Percentiles rank a stretch among this genome's conserved stretches.
Conservation (phyloP, 2,888 invertebrate species). For the Leistus spinibarbis region DNA sequence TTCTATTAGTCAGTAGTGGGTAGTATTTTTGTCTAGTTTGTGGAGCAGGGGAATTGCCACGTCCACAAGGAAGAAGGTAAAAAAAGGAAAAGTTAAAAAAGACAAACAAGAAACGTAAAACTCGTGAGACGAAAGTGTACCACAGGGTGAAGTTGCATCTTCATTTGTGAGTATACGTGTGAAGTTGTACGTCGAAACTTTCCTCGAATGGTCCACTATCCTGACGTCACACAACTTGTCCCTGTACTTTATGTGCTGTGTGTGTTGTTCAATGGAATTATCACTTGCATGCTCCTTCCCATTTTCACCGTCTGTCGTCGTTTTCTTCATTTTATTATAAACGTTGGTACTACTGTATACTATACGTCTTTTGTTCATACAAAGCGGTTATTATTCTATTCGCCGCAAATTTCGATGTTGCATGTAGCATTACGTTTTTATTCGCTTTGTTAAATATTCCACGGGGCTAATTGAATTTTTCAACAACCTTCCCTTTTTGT, state of each 20-base stretch:
- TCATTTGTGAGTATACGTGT: slow-evolving; percentile 24
- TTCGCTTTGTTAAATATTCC: slow-evolving; percentile 39
- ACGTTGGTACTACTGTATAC: neutral
- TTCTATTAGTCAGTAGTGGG: neutral
- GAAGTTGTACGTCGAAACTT: slow-evolving; percentile 5
- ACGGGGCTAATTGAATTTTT: slow-evolving; percentile 36
- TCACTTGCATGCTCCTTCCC: neutral
- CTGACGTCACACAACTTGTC: neutral
- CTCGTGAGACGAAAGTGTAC: slow-evolving; percentile 11
- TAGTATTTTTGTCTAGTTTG: slow-evolving; percentile 5
- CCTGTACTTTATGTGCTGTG: neutral
- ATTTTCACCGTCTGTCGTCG: neutral
- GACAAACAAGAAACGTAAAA: neutral
- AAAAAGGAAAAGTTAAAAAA: neutral
- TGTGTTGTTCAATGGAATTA: neutral
- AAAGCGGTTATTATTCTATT: slow-evolving; percentile 26
- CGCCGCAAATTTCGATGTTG: slow-evolving; percentile 36
- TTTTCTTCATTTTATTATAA: neutral
- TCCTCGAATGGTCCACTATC: neutral
- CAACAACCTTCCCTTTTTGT: slow-evolving; percentile 21
- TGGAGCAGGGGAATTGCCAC: neutral
- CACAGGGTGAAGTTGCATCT: slow-evolving; percentile 25
- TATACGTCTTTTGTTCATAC: slow-evolving; percentile 25
- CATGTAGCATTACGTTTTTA: slow-evolving; percentile 38
- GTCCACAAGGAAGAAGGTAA: neutral